Base-by-base conservation (phyloP, 2,113 vertebrate genomes). In the Lasiurus cinereus region DNA sequence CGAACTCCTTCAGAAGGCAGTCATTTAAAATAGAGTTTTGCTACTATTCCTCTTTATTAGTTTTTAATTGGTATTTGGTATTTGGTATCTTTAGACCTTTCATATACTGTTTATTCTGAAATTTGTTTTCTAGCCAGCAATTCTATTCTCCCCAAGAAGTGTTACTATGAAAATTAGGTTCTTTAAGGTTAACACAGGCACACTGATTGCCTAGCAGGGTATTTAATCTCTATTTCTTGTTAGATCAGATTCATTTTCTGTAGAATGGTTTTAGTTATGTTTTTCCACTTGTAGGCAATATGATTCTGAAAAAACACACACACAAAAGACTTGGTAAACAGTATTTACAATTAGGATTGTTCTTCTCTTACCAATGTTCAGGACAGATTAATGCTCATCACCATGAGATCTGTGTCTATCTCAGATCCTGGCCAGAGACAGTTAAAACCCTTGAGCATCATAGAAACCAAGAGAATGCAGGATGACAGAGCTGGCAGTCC, bases 1-100 rank as follows among this genome's bases (percentile, higher is more conserved):
- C 7, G 22, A 74, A 56, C 66, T 87, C 59, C 72, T 67, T 88
- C 66, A 72, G 88, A 92, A 90, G 31, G 13, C 69, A 88, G 59
- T 59, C 39, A 21, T 48, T 91, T 73, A 88, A 80, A 72, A 62
- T 27, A 54, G 66, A 77, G 19, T 77, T 67, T 82, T 74, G 43
- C 54, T 74, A 29, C 15, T 39, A n/a, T 10, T 78, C 18, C 18
- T 82, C 31, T 82, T 90, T 64, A 56, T 84, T 82, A 50, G 29
- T 24, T 62, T 91, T n/a, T 54, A 93, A 62, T n/a, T 62, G 50
- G 6, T 11, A 84, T 90, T n/a, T 62, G 50, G 6, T 11, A 84
- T 90, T 92, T 96, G 77, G 19, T 52, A 27, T 73, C 74, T 52
- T 77, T 50, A 19, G 46, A 52, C 29, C 46, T 50, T 2, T n/a